Base-by-base conservation (phyloP, 2,797 vertebrate genomes). In the Pelobates cultripes region DNA sequence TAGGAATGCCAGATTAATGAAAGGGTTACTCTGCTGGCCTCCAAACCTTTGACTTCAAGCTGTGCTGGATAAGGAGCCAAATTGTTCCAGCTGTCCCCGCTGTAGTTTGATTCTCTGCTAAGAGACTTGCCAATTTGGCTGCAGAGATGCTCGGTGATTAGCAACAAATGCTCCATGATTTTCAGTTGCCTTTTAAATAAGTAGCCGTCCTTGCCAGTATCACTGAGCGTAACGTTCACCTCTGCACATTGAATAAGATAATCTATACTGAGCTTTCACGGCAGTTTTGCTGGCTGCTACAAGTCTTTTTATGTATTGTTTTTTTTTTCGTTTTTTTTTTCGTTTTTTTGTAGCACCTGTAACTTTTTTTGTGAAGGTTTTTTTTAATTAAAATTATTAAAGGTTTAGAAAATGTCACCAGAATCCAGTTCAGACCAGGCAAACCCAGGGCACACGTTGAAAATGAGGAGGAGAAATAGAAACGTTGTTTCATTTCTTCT, bases 91-190 rank as follows among this genome's bases (percentile, higher is more conserved):
- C 77, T 83, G 77, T 79, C 82, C 72, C 82, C 60, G 66, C 75
- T 83, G 82, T 79, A 75, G 75, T 83, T 40, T 43, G 57, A 63
- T 74, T 70, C 71, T 63, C 64, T 75, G 77, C 77, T 75, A 41
- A 70, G 55, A 75, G 53, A 75, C 78, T 70, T 83, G 81, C 81
- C 81, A 78, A 74, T 83, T 83, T 83, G 81, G 81, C 81, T 83
- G 45, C 14, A 73, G 64, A 69, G 70, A 74, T 44, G 61, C 73
- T 69, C 64, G 73, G 71, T 74, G 72, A 83, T 83, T 83, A 83
- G 55, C 60, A 79, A 79, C 82, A 75, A 83, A 79, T 75, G 82
- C 66, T 70, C 67, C 82, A 66, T 83, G 82, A 79, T 83, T 83
- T 83, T 74, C 55, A 79, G 63, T 79, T 75, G 68, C 70, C 42